Evolutionary conservation across 2,113 vertebrate genomes (phyloP), one percentile per base, ranked within the genome.

Genomic region (Zosterops borbonicus): DNA sequence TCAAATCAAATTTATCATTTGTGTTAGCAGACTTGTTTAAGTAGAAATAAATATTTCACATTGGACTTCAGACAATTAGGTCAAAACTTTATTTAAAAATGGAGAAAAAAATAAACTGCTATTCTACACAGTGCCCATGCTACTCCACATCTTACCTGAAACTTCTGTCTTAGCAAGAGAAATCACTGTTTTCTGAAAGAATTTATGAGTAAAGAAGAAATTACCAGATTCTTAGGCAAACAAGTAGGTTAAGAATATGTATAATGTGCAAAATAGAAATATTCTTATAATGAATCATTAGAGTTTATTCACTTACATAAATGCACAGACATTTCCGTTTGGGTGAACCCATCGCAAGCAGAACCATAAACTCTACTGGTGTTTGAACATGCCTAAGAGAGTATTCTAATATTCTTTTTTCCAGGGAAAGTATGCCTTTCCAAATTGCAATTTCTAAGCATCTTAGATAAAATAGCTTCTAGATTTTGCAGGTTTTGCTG

Each of bases 1-100:
- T 93, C 94, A 94, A 58, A 94, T 90, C 69, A 65, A 56, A 93
- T 94, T 87, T 76, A 85, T 96, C 46, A 49, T 94, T 93, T 89
- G 12, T 89, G 71, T 46, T 94, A 69, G 65, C 46, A 68, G 35
- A 52, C 53, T 80, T 95, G 50, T 77, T 88, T 94, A 90, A 94
- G 17, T 86, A 90, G 42, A 83, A 93, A 25, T 78, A 93, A 89
- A 71, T 82, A 62, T 87, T 63, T 95, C 46, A 46, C 88, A 52
- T 18, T 88, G 33, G 65, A 78, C 59, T 83, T 86, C 1, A 49
- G 41, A 90, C 17, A 93, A 83, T 90, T 86, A 79, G 47, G 63
- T 62, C 67, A 91, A 88, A 92, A 84, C 13, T 70, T 37, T 44
- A 60, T 88, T 91, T 90, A 41, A 52, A 95, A 91, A 50, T 67